phyloP scores from a whole-genome alignment of 2,113 vertebrate species.

The Oncorhynchus gorbuscha region DNA sequence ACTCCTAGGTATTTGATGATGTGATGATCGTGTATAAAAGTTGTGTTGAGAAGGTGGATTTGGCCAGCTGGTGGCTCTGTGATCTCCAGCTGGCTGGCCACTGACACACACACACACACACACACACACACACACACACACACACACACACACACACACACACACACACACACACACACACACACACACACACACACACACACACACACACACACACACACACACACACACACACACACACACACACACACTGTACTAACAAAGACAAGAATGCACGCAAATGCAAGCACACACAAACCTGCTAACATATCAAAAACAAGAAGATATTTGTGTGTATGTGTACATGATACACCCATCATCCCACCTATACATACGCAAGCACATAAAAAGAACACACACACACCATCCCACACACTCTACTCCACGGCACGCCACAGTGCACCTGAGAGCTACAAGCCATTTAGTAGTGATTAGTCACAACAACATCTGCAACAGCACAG shows the following conservation, averaged over 20 bases:
- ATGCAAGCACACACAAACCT: no score
- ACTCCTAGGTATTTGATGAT: constrained; percentile 61
- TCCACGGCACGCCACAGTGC: not conserved
- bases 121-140: not conserved
- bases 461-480: constrained; percentile 59
- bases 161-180: no score
- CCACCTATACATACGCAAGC: not conserved
- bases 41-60: constrained; percentile 52
- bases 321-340: no score
- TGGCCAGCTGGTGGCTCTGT: constrained; percentile 37
- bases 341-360: no score
- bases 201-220: not conserved
- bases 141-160: not conserved
- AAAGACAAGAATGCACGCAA: no score
- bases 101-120: constrained; percentile 9
- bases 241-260: no score
- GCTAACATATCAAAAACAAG: no score
- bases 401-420: constrained; percentile 12
- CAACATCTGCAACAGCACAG: constrained; percentile 58
- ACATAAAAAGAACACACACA: constrained; percentile 7
- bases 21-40: constrained; percentile 57
- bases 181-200: no score
- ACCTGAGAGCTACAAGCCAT: constrained; percentile 16
- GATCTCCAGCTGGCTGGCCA: constrained; percentile 49
- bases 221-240: no score